Percentiles rank a stretch among this genome's conserved stretches.
phyloP scores from a whole-genome alignment of 2,797 vertebrate genomes.

The Enteromius paludinosus region DNA sequence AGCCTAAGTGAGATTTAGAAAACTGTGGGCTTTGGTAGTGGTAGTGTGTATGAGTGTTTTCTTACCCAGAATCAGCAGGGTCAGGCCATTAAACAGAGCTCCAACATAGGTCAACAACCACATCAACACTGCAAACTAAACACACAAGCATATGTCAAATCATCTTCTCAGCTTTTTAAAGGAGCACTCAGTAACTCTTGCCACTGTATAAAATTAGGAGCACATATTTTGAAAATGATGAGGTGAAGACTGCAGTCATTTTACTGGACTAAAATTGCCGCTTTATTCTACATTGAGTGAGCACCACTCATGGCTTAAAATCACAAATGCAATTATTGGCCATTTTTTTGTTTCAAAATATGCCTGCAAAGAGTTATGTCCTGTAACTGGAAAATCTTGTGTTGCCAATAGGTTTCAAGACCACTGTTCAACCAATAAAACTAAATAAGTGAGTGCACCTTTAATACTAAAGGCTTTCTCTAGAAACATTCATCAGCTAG shows the following conservation, averaged over 20 bases:
- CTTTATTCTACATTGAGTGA: neutral
- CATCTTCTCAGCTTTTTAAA: neutral
- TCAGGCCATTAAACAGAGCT: conserved; percentile 98
- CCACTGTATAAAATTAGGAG: neutral
- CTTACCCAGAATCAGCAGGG: conserved; percentile 97
- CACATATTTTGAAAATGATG: neutral
- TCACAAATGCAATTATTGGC: neutral
- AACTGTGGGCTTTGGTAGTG: neutral
- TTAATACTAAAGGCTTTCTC: neutral
- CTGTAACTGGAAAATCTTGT: neutral
- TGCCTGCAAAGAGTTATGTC: neutral
- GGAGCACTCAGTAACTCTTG: neutral
- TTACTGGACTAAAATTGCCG: neutral
- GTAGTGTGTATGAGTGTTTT: conserved; percentile 9
- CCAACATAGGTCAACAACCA: conserved; percentile 99
- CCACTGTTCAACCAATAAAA: neutral
- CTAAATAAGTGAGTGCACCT: neutral
- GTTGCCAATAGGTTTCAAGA: neutral
- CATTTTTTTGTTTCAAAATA: neutral
- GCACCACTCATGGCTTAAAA: neutral
- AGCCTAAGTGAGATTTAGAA: neutral
- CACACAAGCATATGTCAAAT: conserved; percentile 46
- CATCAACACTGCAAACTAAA: conserved; percentile 98
- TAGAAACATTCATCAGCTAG: neutral
- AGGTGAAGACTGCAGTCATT: neutral